These are phyloP conservation scores for Drosophila subquinaria DNA, from an alignment of 2,888 invertebrate species.

Conservation along the genomic window DNA sequence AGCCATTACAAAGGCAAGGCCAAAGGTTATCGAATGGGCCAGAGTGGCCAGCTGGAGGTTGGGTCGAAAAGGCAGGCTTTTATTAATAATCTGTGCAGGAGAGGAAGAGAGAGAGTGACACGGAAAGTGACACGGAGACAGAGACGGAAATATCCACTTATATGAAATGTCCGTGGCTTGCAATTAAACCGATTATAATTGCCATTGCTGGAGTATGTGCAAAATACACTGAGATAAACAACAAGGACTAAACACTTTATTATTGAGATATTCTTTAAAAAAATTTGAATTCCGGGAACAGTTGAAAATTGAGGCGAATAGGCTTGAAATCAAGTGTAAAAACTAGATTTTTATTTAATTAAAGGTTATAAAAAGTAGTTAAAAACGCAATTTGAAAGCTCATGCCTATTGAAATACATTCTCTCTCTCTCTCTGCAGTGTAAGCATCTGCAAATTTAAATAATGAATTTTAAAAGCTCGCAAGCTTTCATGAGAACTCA, in stretches of 20 bases:
- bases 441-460: background rate
- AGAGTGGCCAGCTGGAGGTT: slow-evolving; percentile 26
- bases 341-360: background rate
- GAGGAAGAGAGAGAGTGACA: slow-evolving; percentile 9
- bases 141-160: slow-evolving; percentile 55
- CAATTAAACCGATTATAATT: slow-evolving; percentile 75
- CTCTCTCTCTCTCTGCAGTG: background rate
- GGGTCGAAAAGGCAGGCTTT: slow-evolving; percentile 34
- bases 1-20: slow-evolving; percentile 52
- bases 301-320: background rate
- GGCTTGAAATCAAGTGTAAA: background rate
- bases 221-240: slow-evolving; percentile 35
- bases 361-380: background rate
- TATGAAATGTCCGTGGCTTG: slow-evolving; percentile 54
- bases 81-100: slow-evolving; percentile 55
- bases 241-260: too few relatives aligned
- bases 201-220: slow-evolving; percentile 35
- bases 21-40: slow-evolving; percentile 62
- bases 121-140: background rate
- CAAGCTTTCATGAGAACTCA: background rate
- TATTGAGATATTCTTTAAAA: too few relatives aligned
- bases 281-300: too few relatives aligned
- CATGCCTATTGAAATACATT: background rate
- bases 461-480: background rate
- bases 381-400: background rate